Conservation (phyloP, 1,140 invertebrate species). For the Bathynomus jamesi region DNA sequence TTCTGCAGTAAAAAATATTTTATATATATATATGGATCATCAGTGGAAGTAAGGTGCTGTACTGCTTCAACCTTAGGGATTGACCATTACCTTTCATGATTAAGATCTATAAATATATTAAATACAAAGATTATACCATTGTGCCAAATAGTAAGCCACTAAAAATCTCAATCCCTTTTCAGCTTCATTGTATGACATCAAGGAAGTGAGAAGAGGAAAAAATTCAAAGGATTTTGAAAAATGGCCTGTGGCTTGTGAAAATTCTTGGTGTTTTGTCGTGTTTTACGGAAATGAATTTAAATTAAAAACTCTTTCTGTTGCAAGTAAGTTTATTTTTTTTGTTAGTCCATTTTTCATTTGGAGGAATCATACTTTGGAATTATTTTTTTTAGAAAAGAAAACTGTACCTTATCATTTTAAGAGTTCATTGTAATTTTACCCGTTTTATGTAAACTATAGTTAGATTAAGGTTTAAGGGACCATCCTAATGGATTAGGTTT, state of each 20-base stretch:
- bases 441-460: no score
- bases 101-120: no score
- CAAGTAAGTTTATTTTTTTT: slow-evolving; percentile 47
- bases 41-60: no score
- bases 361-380: not conserved
- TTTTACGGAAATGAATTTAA: slow-evolving; percentile 87
- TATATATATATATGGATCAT: no score
- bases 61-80: no score
- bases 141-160: no score
- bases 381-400: slow-evolving; percentile 44
- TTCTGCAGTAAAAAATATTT: no score
- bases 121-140: no score
- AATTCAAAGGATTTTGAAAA: slow-evolving; percentile 86
- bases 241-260: slow-evolving; percentile 77
- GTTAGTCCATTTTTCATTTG: not conserved
- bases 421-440: no score
- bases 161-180: not conserved
- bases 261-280: slow-evolving; percentile 74
- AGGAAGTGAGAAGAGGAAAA: slow-evolving; percentile 80
- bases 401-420: not conserved
- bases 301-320: slow-evolving; percentile 78
- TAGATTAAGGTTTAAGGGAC: no score
- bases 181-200: slow-evolving; percentile 72
- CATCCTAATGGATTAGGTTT: no score
- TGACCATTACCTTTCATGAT: no score